phyloP scores from a whole-genome alignment of 92 coral and sea anemone genomes.

The Blastomussa wellsi region DNA sequence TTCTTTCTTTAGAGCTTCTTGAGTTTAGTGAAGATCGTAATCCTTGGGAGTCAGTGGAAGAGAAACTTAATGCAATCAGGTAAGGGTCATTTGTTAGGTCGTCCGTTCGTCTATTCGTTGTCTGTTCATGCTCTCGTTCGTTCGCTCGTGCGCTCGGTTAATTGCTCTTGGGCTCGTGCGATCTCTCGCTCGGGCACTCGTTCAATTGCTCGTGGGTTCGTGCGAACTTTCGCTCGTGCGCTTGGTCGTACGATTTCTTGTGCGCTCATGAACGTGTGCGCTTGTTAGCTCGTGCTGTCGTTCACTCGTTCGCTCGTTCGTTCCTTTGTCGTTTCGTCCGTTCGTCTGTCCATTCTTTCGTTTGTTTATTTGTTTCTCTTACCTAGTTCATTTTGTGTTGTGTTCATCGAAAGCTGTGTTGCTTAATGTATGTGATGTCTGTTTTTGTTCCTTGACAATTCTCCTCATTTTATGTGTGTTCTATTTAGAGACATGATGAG shows the following conservation, averaged over 20 bases:
- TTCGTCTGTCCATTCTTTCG: no score
- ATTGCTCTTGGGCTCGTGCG: no score
- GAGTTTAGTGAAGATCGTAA: conserved; percentile 83
- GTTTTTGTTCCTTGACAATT: neutral
- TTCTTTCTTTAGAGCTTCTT: conserved; percentile 59
- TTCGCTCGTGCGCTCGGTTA: neutral
- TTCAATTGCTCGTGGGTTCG: no score
- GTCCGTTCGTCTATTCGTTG: neutral
- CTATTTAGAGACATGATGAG: conserved; percentile 73
- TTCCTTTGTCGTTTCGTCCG: no score
- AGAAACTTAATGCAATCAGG: conserved; percentile 71
- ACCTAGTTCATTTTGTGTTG: neutral
- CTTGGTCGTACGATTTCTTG: no score
- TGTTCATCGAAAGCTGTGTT: neutral
- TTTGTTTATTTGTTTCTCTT: no score
- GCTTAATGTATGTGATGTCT: neutral
- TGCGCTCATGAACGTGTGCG: no score
- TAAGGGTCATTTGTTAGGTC: neutral
- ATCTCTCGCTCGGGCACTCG: no score
- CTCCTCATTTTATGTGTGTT: neutral
- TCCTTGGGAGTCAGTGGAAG: conserved; percentile 79
- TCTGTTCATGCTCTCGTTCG: neutral
- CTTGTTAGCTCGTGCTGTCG: no score
- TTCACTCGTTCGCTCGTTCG: no score
- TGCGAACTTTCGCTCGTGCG: no score